Conservation (phyloP, 2,888 invertebrate genomes). For the Parnassius mnemosyne region DNA sequence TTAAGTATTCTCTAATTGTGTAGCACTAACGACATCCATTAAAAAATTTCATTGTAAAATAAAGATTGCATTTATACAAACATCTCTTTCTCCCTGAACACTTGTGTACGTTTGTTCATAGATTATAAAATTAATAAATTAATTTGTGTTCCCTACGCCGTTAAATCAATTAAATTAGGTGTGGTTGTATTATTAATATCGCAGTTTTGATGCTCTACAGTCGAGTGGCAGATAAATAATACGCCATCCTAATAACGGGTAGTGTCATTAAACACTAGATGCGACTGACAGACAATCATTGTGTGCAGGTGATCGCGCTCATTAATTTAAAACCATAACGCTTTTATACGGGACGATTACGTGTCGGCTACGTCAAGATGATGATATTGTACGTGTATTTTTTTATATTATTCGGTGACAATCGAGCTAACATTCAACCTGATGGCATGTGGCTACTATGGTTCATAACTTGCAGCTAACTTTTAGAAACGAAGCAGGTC, state of each 20-base stretch:
- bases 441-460: too few relatives aligned
- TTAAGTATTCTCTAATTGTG: too few relatives aligned
- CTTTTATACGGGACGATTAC: slow-evolving; percentile 28
- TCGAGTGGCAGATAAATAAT: slow-evolving; percentile 19
- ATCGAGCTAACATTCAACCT: too few relatives aligned
- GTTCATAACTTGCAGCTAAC: too few relatives aligned
- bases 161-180: slow-evolving; percentile 11
- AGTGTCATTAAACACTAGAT: slow-evolving; percentile 30
- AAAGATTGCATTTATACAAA: too few relatives aligned
- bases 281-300: slow-evolving; percentile 33
- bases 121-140: not conserved
- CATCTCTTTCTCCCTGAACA: too few relatives aligned
- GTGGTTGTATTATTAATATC: slow-evolving; percentile 1
- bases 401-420: too few relatives aligned
- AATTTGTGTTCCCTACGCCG: not conserved
- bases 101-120: too few relatives aligned
- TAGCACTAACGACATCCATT: too few relatives aligned
- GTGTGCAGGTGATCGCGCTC: slow-evolving; percentile 32
- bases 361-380: slow-evolving; percentile 21
- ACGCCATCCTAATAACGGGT: slow-evolving; percentile 25
- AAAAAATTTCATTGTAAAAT: too few relatives aligned
- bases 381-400: too few relatives aligned
- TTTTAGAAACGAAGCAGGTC: too few relatives aligned
- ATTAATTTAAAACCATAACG: slow-evolving; percentile 21
- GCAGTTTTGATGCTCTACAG: slow-evolving; percentile 19